A percentile compares a stretch with the other conserved stretches of the same genome.
Evolutionary conservation across 2,113 vertebrate genomes (phyloP).

Genomic region (Echinops telfairi): DNA sequence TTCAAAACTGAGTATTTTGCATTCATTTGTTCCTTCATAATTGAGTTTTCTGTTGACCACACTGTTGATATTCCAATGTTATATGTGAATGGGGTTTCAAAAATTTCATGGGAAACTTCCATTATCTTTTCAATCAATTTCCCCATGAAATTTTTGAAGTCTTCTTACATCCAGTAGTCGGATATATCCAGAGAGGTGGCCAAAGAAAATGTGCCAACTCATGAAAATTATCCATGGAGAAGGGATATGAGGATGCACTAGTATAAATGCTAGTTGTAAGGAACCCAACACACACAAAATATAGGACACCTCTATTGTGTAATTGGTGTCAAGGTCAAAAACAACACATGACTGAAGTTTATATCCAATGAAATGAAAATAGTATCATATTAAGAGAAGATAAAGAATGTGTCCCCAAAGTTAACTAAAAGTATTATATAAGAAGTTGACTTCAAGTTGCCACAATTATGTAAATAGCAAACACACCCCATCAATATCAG

Average conservation of each 20-base stretch:
- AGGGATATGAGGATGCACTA: neutral
- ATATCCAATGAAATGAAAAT: conserved; percentile 15
- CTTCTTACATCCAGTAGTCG: too few species aligned
- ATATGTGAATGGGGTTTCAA: neutral
- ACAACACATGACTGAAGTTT: neutral
- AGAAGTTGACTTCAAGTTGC: neutral
- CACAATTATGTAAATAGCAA: neutral
- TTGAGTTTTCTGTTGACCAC: neutral
- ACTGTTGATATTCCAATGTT: neutral
- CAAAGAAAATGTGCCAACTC: neutral
- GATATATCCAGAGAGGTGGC: neutral
- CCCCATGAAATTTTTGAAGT: too few species aligned
- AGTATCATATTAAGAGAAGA: neutral
- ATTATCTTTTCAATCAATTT: too few species aligned
- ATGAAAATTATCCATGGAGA: neutral
- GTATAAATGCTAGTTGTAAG: neutral
- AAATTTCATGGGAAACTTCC: too few species aligned
- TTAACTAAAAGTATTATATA: neutral
- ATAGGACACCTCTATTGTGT: neutral
- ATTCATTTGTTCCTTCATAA: neutral
- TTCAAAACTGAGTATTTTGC: neutral
- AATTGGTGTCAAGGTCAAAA: neutral
- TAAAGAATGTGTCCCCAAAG: neutral
- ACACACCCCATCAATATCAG: too few species aligned
- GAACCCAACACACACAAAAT: neutral